Percentiles rank a stretch among this genome's conserved stretches.
phyloP scores from a whole-genome alignment of 2,888 invertebrate species.

The Eulithis testata region DNA sequence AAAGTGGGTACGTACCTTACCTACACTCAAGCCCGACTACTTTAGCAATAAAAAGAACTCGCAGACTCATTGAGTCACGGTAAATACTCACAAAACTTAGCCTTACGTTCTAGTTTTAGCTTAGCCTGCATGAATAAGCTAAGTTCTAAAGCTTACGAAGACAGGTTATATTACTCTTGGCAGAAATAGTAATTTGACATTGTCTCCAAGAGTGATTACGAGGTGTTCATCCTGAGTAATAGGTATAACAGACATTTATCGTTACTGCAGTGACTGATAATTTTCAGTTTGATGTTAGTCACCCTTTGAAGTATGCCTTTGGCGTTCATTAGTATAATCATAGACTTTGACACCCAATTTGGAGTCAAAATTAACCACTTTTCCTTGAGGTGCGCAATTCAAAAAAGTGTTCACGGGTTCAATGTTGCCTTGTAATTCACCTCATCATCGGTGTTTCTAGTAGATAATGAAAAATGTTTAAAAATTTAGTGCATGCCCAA shows the following conservation, averaged over 20 bases:
- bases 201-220: constrained; percentile 19
- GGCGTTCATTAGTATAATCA: neutral
- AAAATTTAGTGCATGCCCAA: no score
- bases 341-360: no score
- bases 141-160: constrained; percentile 24
- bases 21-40: constrained; percentile 8
- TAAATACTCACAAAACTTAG: constrained; percentile 37
- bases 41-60: constrained; percentile 49
- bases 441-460: no score
- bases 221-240: constrained; percentile 15
- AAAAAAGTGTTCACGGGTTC: no score
- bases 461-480: no score
- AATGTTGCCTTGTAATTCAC: no score
- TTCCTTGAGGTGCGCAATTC: no score
- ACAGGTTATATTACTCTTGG: constrained; percentile 16
- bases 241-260: constrained; percentile 12
- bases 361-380: no score
- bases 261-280: neutral
- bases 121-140: constrained; percentile 15
- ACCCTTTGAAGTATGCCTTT: neutral
- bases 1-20: no score
- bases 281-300: neutral
- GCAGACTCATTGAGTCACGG: constrained; percentile 44
- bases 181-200: constrained; percentile 26
- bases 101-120: constrained; percentile 30